phyloP scores from a whole-genome alignment of 53 echinoderm and acorn worm genomes.

The Echinometra lucunter region DNA sequence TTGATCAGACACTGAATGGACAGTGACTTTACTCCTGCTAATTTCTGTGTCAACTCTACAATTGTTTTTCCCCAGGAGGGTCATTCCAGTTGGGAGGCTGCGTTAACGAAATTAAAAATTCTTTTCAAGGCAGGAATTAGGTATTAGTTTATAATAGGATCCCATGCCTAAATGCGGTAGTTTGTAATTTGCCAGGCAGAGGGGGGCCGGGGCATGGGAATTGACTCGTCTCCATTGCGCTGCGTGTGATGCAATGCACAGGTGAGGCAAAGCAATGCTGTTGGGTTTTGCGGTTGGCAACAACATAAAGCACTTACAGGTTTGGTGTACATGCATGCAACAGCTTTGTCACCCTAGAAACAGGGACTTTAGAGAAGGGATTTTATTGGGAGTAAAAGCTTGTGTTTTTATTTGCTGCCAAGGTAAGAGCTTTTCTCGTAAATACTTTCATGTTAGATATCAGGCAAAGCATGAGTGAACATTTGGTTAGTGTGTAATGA shows the following conservation, averaged over 20 bases:
- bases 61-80: background rate
- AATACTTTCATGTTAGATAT: background rate
- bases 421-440: background rate
- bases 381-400: background rate
- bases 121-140: slow-evolving; percentile 24
- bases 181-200: background rate
- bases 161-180: background rate
- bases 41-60: background rate
- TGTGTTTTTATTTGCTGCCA: background rate
- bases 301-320: background rate
- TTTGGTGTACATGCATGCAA: background rate
- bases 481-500: no score
- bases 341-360: background rate
- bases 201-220: background rate
- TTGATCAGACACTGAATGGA: background rate
- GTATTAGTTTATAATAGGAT: slow-evolving; percentile 22
- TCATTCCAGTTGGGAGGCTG: background rate
- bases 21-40: slow-evolving; percentile 17
- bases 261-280: background rate
- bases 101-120: slow-evolving; percentile 44
- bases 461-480: no score
- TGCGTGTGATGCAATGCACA: background rate
- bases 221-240: background rate
- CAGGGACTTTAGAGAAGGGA: background rate
- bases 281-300: background rate